Conservation (phyloP, 2,797 vertebrate genomes). For the Thamnophis elegans region DNA sequence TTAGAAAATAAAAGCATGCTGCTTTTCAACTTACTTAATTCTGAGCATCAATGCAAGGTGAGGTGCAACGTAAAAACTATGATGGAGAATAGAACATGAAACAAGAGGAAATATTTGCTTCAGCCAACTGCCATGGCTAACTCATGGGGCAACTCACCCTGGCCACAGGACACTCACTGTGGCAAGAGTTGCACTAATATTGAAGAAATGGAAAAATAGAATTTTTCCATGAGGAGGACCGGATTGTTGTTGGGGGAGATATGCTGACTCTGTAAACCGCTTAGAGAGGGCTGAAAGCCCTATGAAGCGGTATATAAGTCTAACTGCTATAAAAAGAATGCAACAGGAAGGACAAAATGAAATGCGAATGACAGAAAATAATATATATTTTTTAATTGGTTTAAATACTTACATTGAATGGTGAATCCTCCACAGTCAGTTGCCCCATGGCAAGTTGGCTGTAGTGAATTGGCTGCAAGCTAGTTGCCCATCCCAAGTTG, state of each 20-base stretch:
- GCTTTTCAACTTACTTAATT: neutral
- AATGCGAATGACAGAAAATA: too few relatives aligned
- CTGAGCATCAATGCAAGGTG: neutral
- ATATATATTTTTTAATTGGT: neutral
- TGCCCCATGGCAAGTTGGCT: neutral
- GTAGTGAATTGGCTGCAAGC: neutral
- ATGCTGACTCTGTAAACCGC: too few relatives aligned
- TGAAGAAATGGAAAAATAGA: too few relatives aligned
- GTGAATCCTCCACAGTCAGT: neutral
- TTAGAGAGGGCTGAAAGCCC: too few relatives aligned
- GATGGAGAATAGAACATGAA: neutral
- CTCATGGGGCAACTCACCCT: neutral
- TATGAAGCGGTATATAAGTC: too few relatives aligned
- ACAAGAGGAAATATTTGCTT: rapidly evolving
- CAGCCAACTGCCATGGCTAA: neutral
- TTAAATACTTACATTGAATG: neutral
- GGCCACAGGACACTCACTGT: neutral
- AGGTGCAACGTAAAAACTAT: neutral
- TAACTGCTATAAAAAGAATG: too few relatives aligned
- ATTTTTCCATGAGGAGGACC: too few relatives aligned
- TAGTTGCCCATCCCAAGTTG: neutral
- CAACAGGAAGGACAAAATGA: too few relatives aligned
- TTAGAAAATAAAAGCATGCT: neutral
- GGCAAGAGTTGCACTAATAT: too few relatives aligned
- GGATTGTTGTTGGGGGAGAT: too few relatives aligned